phyloP scores from a whole-genome alignment of 2,113 vertebrate species.

The Leptocoma aspasia region DNA sequence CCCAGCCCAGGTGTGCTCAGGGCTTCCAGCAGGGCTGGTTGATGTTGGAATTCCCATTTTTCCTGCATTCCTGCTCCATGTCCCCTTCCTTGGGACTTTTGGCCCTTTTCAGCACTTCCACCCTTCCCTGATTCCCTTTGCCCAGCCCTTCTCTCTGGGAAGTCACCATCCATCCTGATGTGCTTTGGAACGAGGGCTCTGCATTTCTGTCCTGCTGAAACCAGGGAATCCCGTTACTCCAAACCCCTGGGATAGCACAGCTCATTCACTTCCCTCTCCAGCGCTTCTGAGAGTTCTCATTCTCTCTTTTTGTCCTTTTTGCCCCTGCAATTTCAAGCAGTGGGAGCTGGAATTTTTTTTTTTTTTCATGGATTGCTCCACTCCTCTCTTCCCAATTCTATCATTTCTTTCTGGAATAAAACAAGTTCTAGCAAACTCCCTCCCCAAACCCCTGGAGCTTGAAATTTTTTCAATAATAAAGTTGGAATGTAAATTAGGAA shows the following conservation, averaged over 20 bases:
- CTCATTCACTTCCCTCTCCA: constrained; percentile 6
- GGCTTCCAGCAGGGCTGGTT: neutral
- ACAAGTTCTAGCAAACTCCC: constrained; percentile 30
- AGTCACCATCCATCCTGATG: accelerated
- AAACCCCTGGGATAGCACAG: neutral
- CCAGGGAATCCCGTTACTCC: neutral
- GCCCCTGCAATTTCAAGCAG: constrained; percentile 24
- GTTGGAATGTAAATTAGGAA: constrained; percentile 27
- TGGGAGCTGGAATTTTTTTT: constrained; percentile 41
- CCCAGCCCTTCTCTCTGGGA: neutral
- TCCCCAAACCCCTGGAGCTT: constrained; percentile 50
- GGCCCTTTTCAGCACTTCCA: neutral
- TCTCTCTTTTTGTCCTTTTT: neutral
- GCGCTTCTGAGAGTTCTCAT: neutral
- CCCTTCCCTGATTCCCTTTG: neutral
- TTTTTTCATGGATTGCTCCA: neutral
- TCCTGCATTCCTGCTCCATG: neutral
- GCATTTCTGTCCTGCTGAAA: neutral
- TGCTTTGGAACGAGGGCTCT: neutral
- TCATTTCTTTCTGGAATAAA: constrained; percentile 46
- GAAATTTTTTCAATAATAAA: constrained; percentile 18
- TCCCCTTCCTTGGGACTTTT: no score
- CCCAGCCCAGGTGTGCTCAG: neutral
- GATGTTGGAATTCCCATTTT: neutral
- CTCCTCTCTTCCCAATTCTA: neutral